Evolutionary conservation across 1,140 invertebrate genomes (phyloP), one percentile per base, ranked within the genome.

Genomic region (Penaeus indicus): DNA sequence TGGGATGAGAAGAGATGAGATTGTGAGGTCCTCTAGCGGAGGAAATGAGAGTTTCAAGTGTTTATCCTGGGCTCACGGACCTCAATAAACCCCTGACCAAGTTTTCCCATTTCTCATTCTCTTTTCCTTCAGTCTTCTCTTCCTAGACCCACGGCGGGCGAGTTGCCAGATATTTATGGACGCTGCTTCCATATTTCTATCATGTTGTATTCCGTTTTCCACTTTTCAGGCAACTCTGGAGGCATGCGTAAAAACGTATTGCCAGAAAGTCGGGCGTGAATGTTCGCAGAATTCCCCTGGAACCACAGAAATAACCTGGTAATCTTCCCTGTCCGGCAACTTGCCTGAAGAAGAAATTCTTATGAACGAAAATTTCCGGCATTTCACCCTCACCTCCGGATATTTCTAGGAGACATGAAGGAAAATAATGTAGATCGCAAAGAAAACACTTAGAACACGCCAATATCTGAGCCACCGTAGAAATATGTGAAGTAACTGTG

Each of bases 1-100:
- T 85, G 88, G 90, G 90, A 90, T 90, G 90, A 90, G 90, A 87
- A 90, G 90, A 90, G 90, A 90, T 90, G 90, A 88, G 90, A 89
- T 90, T 90, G 90, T 86, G 90, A 89, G 90, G 85, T 88, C 83
- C 90, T 90, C 87, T 89, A 80, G 90, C 84, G 72, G 85, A 89
- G 90, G 90, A 90, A 90, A 90, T 90, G 90, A 90, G 90, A 90
- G 86, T 90, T 88, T 90, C 90, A 88, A 90, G 90, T 90, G 90
- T 90, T 90, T 90, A 90, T 90, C 90, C 90, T 90, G 79, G 90
- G 90, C 87, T 90, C 90, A 89, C 86, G 90, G 84, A 88, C 87
- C 90, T 90, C 90, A 90, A 90, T 90, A 90, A 88, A 90, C 90
- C 86, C 69, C 75, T 84, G 83, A 82, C 86, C 84, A 88, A 89